Evolutionary conservation across 2,888 invertebrate species (phyloP).

Genomic region (Lobophora halterata): DNA sequence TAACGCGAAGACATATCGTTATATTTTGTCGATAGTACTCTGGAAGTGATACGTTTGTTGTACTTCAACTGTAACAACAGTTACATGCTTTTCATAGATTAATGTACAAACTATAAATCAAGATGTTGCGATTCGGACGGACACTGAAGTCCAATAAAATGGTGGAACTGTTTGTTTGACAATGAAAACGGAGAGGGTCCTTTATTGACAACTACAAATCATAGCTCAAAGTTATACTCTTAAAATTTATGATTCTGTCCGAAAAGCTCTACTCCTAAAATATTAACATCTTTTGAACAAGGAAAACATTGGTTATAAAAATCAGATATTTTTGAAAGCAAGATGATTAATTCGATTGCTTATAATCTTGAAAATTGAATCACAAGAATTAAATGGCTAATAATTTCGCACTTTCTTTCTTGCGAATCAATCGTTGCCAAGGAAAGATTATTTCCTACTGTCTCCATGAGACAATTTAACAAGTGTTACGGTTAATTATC

Average conservation of each 20-base stretch:
- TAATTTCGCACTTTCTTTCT: constrained; percentile 58
- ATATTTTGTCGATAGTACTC: constrained; percentile 7
- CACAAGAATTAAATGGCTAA: constrained; percentile 39
- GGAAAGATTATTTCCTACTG: constrained; percentile 61
- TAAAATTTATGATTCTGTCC: too few relatives aligned
- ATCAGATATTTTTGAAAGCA: too few relatives aligned
- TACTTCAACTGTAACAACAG: constrained; percentile 19
- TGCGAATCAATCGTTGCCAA: constrained; percentile 52
- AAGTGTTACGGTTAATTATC: constrained; percentile 63
- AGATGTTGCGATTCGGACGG: constrained; percentile 13
- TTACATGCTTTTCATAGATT: constrained; percentile 18
- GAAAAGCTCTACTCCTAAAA: too few relatives aligned
- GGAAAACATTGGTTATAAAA: too few relatives aligned
- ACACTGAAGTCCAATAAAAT: constrained; percentile 23
- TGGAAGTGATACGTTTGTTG: constrained; percentile 9
- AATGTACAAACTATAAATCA: constrained; percentile 22
- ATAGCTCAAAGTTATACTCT: too few relatives aligned
- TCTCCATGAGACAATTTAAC: constrained; percentile 60
- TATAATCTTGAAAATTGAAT: constrained; percentile 13
- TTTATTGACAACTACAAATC: constrained; percentile 19
- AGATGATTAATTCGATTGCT: constrained; percentile 2
- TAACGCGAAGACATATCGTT: constrained; percentile 7
- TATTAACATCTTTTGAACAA: too few relatives aligned
- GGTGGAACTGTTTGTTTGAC: constrained; percentile 21
- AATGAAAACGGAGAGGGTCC: constrained; percentile 17